Evolutionary conservation across 2,888 invertebrate species (phyloP), one percentile per base, ranked within the genome.

Genomic region (Andrena minutula): DNA sequence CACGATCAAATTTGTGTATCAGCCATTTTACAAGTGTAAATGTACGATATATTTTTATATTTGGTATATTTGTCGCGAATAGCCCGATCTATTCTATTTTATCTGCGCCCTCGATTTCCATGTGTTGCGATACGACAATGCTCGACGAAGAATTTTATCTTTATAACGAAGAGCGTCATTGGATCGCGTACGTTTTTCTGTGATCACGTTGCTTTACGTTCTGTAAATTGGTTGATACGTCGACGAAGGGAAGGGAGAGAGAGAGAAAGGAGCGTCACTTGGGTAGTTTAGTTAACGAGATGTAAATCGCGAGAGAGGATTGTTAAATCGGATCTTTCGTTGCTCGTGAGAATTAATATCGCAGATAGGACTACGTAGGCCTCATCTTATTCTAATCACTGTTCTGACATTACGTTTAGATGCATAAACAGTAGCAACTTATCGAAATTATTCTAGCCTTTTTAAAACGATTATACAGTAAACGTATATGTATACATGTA

Each of bases 11-110:
- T 72, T 16, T 70, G 58, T 82, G 82, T 88, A 74, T 85, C 83
- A 86, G 77, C 76, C 82, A 79, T 79, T 88, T 83, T 84, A 77
- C 83, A 75, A 79, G 64, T 72, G 70, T 65, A 79, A 74, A 86
- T 79, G 75, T 79, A 75, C 47, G 32, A 83, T 83, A 83, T 81
- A 82, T 87, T 85, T 88, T 86, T 80, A 26, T 86, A 86, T 86
- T 88, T 83, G 64, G 69, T 87, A 20, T 65, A 74, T 76, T 80
- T 76, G 56, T 53, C 64, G 66, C 30, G 41, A 56, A 77, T 66
- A 58, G 79, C 84, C 80, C 64, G 73, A 65, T 78, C 53, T 74
- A 69, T 79, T 78, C 73, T 73, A 79, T 74, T 85, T 79, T 75
- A 70, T 83, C 78, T 71, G 60, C 70, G 70, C 79, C 47, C 49